These are phyloP conservation scores for Emmelina monodactyla DNA, from an alignment of 2,888 invertebrate genomes.

Conservation along the genomic window DNA sequence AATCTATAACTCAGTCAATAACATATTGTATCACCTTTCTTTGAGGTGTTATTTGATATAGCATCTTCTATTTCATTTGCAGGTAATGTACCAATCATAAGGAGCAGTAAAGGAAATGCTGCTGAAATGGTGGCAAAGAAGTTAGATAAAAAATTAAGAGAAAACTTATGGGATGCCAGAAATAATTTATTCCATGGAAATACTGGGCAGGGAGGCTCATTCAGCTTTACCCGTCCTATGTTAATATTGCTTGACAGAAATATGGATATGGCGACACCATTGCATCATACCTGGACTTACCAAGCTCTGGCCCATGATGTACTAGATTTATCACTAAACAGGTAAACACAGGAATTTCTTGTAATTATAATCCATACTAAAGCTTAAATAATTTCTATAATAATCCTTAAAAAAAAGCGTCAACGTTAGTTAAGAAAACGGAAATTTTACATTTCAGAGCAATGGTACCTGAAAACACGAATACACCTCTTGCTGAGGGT, in stretches of 20 bases:
- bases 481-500: slow-evolving; percentile 58
- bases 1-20: neutral
- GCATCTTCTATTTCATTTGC: slow-evolving; percentile 15
- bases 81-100: slow-evolving; percentile 88
- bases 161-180: slow-evolving; percentile 95
- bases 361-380: no score
- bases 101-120: slow-evolving; percentile 93
- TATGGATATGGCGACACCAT: slow-evolving; percentile 95
- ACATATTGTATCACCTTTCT: neutral
- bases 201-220: slow-evolving; percentile 76
- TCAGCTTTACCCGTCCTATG: slow-evolving; percentile 92
- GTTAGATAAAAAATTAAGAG: slow-evolving; percentile 94
- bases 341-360: no score
- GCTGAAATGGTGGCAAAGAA: slow-evolving; percentile 99
- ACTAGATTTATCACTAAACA: slow-evolving; percentile 88
- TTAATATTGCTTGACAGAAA: slow-evolving; percentile 92
- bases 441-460: no score
- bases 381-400: neutral
- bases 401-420: neutral
- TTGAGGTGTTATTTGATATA: neutral
- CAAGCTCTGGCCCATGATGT: slow-evolving; percentile 98
- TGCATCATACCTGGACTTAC: slow-evolving; percentile 99
- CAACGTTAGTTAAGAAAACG: no score
- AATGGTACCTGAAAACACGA: slow-evolving; percentile 42
- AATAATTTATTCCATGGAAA: slow-evolving; percentile 95